These are phyloP conservation scores for Physella acuta DNA, from an alignment of 1,140 invertebrate genomes.

Conservation along the genomic window DNA sequence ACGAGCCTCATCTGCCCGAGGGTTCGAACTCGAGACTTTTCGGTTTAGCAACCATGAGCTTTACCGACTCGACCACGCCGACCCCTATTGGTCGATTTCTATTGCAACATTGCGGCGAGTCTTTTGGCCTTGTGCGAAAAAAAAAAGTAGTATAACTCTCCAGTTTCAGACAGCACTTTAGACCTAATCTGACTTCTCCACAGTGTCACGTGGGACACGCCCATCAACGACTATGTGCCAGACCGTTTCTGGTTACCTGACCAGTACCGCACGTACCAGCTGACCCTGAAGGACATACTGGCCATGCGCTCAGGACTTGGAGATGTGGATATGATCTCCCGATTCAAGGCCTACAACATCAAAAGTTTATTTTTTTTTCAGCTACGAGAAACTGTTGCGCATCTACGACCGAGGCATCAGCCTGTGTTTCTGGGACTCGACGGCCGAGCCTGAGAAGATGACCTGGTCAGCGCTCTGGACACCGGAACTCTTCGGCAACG, in stretches of 20 bases:
- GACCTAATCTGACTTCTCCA: no score
- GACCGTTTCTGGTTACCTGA: conserved; percentile 20
- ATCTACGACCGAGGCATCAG: conserved; percentile 39
- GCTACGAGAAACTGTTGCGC: conserved; percentile 47
- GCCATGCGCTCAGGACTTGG: conserved; percentile 32
- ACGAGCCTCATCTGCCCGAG: no score
- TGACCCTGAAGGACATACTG: conserved; percentile 37
- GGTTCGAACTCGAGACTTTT: no score
- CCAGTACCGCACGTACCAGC: conserved; percentile 21
- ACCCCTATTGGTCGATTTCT: no score
- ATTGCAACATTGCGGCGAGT: no score
- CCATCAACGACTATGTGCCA: conserved; percentile 28
- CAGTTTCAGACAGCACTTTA: no score
- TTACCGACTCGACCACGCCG: no score
- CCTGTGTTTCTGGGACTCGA: conserved; percentile 51
- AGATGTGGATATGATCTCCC: conserved; percentile 30
- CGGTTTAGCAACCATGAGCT: no score
- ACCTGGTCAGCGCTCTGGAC: conserved; percentile 53
- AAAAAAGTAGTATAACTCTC: no score
- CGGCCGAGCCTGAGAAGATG: conserved; percentile 45
- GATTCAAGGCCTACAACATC: conserved; percentile 9
- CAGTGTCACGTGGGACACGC: conserved; percentile 38
- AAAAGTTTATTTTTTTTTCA: conserved; percentile 14
- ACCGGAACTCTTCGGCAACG: conserved; percentile 52
- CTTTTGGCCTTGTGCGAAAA: no score